Evolutionary conservation across 2,113 vertebrate genomes (phyloP).

Genomic region (Edolisoma coerulescens): DNA sequence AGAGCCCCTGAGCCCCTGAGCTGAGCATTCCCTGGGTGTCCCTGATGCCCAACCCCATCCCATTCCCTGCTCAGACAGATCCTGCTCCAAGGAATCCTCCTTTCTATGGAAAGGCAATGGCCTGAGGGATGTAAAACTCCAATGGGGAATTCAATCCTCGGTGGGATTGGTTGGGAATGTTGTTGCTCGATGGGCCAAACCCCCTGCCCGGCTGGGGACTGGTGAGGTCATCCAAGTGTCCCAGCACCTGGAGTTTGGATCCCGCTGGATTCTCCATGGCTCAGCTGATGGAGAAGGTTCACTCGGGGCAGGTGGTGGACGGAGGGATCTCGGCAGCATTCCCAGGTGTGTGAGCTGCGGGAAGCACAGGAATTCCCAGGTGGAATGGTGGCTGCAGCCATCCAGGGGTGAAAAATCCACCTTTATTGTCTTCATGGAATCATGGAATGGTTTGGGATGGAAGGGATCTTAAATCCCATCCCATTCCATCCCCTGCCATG

Average conservation of each 20-base stretch:
- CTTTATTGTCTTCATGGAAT: background rate
- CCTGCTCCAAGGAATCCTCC: background rate
- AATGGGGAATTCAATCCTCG: background rate
- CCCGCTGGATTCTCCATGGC: background rate
- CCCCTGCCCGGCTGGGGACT: background rate
- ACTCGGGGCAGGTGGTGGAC: fast-evolving
- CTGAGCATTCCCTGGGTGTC: background rate
- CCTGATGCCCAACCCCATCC: background rate
- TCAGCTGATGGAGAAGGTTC: background rate
- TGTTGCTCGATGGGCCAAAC: background rate
- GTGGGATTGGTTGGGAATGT: background rate
- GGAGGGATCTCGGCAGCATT: background rate
- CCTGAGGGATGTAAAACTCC: background rate
- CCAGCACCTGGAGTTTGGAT: background rate
- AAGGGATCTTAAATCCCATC: too few species aligned
- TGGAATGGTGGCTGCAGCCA: background rate
- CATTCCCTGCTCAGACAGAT: background rate
- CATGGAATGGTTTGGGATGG: background rate
- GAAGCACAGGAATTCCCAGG: background rate
- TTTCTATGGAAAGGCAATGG: background rate
- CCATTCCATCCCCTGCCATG: background rate
- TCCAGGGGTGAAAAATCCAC: too few species aligned
- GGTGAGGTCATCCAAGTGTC: fast-evolving
- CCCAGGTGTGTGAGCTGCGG: background rate
- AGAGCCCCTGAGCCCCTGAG: background rate